A percentile compares a stretch with the other conserved stretches of the same genome.
phyloP scores from a whole-genome alignment of 2,113 vertebrate genomes.

The Equus quagga region DNA sequence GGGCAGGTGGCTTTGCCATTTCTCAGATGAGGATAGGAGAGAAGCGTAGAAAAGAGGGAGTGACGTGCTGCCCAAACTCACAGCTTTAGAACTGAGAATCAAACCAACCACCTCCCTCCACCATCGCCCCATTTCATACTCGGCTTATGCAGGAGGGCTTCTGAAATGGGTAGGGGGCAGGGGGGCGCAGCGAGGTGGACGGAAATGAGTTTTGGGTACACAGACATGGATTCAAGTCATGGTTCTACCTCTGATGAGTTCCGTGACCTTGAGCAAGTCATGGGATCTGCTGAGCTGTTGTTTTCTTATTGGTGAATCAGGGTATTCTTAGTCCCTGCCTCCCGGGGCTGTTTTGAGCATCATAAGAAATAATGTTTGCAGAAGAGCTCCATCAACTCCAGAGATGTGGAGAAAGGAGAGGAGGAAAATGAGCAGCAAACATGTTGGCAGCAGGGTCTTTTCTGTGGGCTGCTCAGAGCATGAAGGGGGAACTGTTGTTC shows the following conservation, averaged over 20 bases:
- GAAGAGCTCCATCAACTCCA: neutral
- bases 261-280: neutral
- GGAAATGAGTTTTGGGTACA: neutral
- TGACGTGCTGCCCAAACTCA: neutral
- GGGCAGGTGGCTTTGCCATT: neutral
- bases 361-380: neutral
- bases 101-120: neutral
- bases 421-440: neutral
- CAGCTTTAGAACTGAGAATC: neutral
- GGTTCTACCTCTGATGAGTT: neutral
- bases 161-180: neutral
- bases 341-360: neutral
- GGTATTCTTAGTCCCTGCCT: neutral
- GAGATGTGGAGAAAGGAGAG: neutral
- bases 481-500: neutral
- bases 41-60: neutral
- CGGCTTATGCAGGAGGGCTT: neutral
- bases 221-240: neutral
- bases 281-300: neutral
- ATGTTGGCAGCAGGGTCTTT: neutral
- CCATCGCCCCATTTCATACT: neutral
- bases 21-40: neutral
- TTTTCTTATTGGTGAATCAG: neutral
- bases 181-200: neutral
- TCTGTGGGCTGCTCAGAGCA: neutral